Percentiles rank a stretch among this genome's conserved stretches.
These are phyloP conservation scores for Achatina immaculata DNA, from an alignment of 1,140 invertebrate genomes.

Conservation along the genomic window DNA sequence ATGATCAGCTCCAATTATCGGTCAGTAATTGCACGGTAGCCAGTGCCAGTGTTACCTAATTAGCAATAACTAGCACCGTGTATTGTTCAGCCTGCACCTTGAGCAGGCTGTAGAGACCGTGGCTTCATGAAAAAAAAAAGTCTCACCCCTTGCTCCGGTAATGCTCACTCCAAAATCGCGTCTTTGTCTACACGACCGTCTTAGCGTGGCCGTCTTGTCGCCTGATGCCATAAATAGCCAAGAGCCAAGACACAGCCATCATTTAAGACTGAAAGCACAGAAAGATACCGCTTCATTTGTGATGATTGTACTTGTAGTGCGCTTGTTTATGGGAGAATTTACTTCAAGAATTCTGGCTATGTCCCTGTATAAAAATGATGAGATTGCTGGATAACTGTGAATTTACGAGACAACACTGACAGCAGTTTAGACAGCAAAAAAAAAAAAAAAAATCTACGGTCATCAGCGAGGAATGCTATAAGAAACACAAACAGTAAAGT, in stretches of 20 bases:
- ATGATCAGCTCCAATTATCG: background rate
- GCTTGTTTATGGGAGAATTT: too few relatives aligned
- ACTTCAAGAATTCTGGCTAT: too few relatives aligned
- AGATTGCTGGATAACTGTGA: too few relatives aligned
- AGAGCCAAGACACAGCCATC: background rate
- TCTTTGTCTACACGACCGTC: constrained; percentile 21
- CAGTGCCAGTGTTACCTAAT: background rate
- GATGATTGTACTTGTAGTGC: too few relatives aligned
- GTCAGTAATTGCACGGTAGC: background rate
- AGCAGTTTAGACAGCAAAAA: too few relatives aligned
- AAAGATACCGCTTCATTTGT: too few relatives aligned
- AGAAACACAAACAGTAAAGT: too few relatives aligned
- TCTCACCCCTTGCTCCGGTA: constrained; percentile 3
- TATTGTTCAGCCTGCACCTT: constrained; percentile 30
- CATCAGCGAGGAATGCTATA: too few relatives aligned
- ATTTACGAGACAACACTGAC: too few relatives aligned
- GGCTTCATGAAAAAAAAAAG: background rate
- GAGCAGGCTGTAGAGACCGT: constrained; percentile 21
- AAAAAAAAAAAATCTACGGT: too few relatives aligned
- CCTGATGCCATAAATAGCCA: constrained; percentile 25
- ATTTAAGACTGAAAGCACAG: background rate
- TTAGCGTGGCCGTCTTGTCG: background rate
- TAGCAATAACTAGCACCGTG: constrained; percentile 11
- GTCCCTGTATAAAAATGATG: too few relatives aligned
- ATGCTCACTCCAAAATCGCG: constrained; percentile 19